Evolutionary conservation across 2,888 invertebrate genomes (phyloP).

Genomic region (Emmelina monodactyla): DNA sequence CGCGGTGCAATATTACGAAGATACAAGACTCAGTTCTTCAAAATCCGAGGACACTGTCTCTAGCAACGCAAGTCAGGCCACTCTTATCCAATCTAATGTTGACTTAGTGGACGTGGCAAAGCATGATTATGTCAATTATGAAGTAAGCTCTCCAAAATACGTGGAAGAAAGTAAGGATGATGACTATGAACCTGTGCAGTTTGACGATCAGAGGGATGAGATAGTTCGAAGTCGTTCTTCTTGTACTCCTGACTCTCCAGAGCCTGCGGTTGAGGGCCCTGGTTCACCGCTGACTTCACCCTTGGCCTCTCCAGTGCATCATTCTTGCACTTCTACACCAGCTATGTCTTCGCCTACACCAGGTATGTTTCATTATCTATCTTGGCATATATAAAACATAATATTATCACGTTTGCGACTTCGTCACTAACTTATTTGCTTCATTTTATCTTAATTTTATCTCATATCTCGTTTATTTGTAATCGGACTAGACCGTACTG

Average conservation of each 20-base stretch:
- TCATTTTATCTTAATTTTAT: no score
- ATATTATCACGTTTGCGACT: slow-evolving; percentile 4
- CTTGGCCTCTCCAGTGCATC: slow-evolving; percentile 42
- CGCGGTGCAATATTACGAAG: slow-evolving; percentile 22
- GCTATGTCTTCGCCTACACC: slow-evolving; percentile 26
- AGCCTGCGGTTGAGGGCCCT: slow-evolving; percentile 28
- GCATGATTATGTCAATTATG: slow-evolving; percentile 16
- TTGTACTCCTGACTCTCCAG: slow-evolving; percentile 44
- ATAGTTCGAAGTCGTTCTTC: slow-evolving; percentile 46
- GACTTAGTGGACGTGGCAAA: slow-evolving; percentile 21
- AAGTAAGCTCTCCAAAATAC: slow-evolving; percentile 16
- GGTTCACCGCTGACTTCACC: slow-evolving; percentile 44
- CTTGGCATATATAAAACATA: slow-evolving; percentile 1
- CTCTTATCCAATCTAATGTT: slow-evolving; percentile 24
- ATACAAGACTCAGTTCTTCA: slow-evolving; percentile 15
- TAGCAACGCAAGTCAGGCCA: slow-evolving; percentile 25
- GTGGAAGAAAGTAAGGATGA: no score
- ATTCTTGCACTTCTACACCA: slow-evolving; percentile 32
- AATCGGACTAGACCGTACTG: no score
- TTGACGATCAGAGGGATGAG: slow-evolving; percentile 42
- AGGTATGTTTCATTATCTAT: slow-evolving; percentile 29
- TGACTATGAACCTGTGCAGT: slow-evolving; percentile 41
- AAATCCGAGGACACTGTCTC: slow-evolving; percentile 5
- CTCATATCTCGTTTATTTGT: no score
- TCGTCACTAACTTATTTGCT: no score